Evolutionary conservation across 30 jellyfish, hydroid and myxozoan species (phyloP).

Genomic region (Cassiopea xamachana): DNA sequence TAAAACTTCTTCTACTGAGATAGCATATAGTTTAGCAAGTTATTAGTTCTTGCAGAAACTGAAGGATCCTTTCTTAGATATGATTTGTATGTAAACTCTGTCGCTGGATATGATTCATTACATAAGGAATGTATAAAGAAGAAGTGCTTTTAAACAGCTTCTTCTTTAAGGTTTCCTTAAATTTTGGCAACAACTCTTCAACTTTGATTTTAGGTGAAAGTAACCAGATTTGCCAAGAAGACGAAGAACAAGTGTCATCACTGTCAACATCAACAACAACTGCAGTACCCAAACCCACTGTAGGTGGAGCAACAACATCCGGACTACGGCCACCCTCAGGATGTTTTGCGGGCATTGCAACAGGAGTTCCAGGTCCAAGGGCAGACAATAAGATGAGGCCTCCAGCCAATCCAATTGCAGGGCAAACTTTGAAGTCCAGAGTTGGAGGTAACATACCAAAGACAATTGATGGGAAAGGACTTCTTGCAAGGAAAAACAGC

Average conservation of each 20-base stretch:
- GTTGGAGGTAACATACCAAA: conserved; percentile 1
- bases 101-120: too few relatives aligned
- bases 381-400: conserved; percentile 50
- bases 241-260: neutral
- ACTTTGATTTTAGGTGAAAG: too few relatives aligned
- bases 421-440: neutral
- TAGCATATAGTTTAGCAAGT: too few relatives aligned
- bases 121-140: too few relatives aligned
- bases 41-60: too few relatives aligned
- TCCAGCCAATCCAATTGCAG: conserved; percentile 15
- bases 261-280: conserved; percentile 10
- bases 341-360: neutral
- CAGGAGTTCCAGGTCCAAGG: neutral
- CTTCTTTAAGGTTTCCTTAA: too few relatives aligned
- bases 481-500: conserved; percentile 14
- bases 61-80: too few relatives aligned
- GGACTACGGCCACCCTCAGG: conserved; percentile 53
- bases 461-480: conserved; percentile 6
- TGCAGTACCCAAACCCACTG: neutral
- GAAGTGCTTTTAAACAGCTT: too few relatives aligned
- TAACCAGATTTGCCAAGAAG: too few relatives aligned
- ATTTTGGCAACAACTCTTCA: too few relatives aligned
- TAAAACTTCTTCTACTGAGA: too few relatives aligned
- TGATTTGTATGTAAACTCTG: too few relatives aligned
- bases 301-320: conserved; percentile 23